Evolutionary conservation across 2,797 vertebrate species (phyloP).

Genomic region (Phalanger gymnotis): DNA sequence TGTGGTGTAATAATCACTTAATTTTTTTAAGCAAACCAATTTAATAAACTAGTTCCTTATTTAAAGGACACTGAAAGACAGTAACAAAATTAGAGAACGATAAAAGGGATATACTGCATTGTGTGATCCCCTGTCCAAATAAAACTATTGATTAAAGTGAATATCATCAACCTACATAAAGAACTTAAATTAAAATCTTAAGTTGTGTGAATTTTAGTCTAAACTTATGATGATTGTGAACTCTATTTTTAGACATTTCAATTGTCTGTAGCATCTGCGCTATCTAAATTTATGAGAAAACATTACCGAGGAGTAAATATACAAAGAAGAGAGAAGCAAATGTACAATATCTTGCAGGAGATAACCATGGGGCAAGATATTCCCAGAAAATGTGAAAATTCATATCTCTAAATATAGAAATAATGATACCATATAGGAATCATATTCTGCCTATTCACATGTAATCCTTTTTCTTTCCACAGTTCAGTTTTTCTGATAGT

Average conservation of each 20-base stretch:
- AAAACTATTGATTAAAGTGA: not conserved
- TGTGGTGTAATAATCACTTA: not conserved
- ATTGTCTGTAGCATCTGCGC: not conserved
- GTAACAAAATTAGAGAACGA: not conserved
- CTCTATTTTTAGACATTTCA: not conserved
- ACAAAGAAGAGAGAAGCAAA: not conserved
- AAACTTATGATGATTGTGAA: not conserved
- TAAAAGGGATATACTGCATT: not conserved
- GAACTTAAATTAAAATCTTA: not conserved
- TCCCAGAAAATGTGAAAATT: not conserved
- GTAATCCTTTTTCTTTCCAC: not conserved
- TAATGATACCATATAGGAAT: not conserved
- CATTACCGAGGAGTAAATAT: not conserved
- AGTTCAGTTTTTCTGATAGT: not conserved
- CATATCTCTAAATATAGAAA: not conserved
- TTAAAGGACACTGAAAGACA: not conserved
- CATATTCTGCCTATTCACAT: not conserved
- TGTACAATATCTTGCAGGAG: not conserved
- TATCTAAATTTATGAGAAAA: constrained; percentile 2
- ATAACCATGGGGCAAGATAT: not conserved
- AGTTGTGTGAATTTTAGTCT: not conserved
- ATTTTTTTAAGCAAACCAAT: not conserved
- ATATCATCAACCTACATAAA: not conserved
- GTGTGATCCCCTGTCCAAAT: not conserved
- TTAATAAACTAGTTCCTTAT: not conserved